These are phyloP conservation scores for Proteles cristata DNA, from an alignment of 2,113 vertebrate species.

Conservation along the genomic window DNA sequence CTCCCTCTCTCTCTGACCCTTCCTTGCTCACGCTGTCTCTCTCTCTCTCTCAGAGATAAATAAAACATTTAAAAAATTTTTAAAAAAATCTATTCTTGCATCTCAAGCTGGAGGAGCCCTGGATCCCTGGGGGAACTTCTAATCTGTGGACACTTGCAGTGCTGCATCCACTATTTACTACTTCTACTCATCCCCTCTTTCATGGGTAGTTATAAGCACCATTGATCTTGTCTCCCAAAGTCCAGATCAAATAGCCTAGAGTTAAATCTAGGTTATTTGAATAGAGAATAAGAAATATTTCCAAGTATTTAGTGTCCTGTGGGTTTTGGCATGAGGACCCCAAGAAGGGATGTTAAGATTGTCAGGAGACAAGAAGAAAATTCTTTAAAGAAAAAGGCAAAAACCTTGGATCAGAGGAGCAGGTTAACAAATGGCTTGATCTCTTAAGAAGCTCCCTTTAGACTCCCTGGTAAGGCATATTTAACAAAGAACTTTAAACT, in stretches of 20 bases:
- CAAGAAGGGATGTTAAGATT: neutral
- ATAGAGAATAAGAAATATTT: neutral
- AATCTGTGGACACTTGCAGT: neutral
- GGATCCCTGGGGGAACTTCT: neutral
- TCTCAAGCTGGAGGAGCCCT: neutral
- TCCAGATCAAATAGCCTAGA: neutral
- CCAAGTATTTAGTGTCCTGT: neutral
- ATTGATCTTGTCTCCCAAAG: neutral
- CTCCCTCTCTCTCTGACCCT: too few species aligned
- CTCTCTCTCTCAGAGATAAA: too few species aligned
- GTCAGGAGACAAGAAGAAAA: neutral
- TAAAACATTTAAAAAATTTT: too few species aligned
- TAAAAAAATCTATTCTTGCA: neutral
- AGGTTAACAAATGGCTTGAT: neutral
- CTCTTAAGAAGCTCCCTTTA: neutral
- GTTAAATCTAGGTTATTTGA: neutral
- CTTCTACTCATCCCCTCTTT: neutral
- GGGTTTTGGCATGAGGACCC: neutral
- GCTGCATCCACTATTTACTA: neutral
- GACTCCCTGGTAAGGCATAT: neutral
- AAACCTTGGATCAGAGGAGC: neutral
- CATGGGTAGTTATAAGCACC: neutral
- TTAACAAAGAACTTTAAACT: slow-evolving; percentile 12
- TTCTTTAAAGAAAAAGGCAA: neutral
- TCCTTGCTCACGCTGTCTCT: too few species aligned